Percentiles rank a stretch among this genome's conserved stretches.
These are phyloP conservation scores for Anas acuta DNA, from an alignment of 2,797 vertebrate genomes.

Conservation along the genomic window DNA sequence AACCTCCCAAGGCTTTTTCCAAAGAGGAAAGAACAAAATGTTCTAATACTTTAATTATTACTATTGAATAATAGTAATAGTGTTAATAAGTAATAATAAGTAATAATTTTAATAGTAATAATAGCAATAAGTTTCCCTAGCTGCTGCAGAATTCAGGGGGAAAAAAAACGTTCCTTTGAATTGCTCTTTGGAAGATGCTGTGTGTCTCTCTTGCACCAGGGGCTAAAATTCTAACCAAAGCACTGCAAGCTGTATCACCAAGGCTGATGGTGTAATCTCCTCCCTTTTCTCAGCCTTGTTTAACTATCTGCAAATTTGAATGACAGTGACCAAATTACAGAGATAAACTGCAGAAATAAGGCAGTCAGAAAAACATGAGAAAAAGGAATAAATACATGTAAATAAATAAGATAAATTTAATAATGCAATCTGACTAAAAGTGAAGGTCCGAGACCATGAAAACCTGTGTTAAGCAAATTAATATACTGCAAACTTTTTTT, in stretches of 20 bases:
- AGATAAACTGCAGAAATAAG: neutral
- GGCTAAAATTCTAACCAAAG: neutral
- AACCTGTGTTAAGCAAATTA: neutral
- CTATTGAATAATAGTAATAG: neutral
- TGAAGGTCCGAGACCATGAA: neutral
- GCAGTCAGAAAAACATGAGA: neutral
- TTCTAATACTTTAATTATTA: neutral
- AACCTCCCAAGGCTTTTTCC: fast-evolving
- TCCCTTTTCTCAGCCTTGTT: neutral
- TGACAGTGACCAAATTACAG: neutral
- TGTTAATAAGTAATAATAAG: too few species aligned
- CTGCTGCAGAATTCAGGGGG: neutral
- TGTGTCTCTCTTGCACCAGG: neutral
- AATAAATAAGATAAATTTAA: neutral
- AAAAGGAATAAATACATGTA: neutral
- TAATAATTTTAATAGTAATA: too few species aligned
- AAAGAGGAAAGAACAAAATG: neutral
- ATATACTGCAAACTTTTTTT: neutral
- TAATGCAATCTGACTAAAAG: neutral
- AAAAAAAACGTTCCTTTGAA: neutral
- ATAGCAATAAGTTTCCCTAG: neutral
- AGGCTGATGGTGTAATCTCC: neutral
- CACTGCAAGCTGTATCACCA: neutral
- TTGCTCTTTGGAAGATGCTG: neutral
- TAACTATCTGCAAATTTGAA: neutral